These are phyloP conservation scores for Eremophila alpestris DNA, from an alignment of 2,797 vertebrate genomes.

Conservation along the genomic window DNA sequence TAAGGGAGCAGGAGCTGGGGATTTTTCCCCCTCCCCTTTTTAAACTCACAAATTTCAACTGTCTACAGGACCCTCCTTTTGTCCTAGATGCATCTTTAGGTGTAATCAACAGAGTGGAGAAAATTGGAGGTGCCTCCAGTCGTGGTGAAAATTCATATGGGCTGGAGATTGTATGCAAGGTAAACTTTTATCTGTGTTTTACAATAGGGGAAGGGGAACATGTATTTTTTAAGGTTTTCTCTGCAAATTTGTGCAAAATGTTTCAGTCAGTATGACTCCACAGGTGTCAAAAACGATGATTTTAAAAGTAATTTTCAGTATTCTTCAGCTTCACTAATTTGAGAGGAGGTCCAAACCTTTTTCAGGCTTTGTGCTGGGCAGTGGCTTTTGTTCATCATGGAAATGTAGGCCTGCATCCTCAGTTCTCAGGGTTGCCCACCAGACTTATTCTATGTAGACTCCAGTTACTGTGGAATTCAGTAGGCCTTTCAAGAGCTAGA, in stretches of 20 bases:
- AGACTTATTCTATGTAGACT: neutral
- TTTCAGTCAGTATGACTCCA: neutral
- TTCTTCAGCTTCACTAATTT: neutral
- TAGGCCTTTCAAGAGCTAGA: neutral
- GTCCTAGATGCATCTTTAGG: constrained; percentile 94
- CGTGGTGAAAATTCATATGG: constrained; percentile 92
- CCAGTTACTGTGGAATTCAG: neutral
- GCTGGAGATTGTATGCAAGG: constrained; percentile 91
- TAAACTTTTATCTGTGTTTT: constrained; percentile 63
- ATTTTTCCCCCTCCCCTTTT: constrained; percentile 41
- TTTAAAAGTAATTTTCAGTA: neutral
- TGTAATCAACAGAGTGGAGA: constrained; percentile 94
- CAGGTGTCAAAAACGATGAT: neutral
- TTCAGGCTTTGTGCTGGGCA: neutral
- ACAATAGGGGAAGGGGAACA: neutral
- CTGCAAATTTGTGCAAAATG: neutral
- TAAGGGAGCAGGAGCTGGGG: constrained; percentile 20
- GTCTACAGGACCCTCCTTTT: constrained; percentile 87
- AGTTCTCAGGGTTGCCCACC: neutral
- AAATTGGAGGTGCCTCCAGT: constrained; percentile 87
- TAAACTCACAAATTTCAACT: constrained; percentile 59
- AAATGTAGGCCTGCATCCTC: neutral
- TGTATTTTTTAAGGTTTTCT: neutral
- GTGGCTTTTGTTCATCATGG: neutral
- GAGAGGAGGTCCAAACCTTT: neutral